phyloP scores from a whole-genome alignment of 2,888 invertebrate species.

The Fragum sueziense region DNA sequence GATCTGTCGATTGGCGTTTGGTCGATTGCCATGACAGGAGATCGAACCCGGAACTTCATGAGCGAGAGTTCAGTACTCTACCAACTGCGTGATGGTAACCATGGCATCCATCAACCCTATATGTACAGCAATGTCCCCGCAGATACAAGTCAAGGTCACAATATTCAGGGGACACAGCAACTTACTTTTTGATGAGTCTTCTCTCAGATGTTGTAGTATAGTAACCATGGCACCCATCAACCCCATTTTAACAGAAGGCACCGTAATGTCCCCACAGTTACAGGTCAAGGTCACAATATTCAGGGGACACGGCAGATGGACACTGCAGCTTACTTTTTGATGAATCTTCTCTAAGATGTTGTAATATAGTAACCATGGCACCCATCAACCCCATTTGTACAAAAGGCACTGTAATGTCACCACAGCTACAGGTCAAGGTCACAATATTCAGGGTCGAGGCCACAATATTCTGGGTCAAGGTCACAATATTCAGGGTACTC shows the following conservation, averaged over 20 bases:
- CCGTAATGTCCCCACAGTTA: slow-evolving; percentile 69
- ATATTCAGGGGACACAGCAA: slow-evolving; percentile 67
- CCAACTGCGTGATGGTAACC: too few species aligned
- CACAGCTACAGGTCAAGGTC: slow-evolving; percentile 67
- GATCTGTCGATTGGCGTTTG: too few species aligned
- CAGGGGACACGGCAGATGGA: too few species aligned
- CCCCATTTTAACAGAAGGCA: slow-evolving; percentile 79
- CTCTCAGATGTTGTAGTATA: slow-evolving; percentile 68
- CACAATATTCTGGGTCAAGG: slow-evolving; percentile 57
- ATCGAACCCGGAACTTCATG: too few species aligned
- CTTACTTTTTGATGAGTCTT: slow-evolving; percentile 55
- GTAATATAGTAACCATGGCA: slow-evolving; percentile 71
- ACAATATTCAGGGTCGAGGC: slow-evolving; percentile 66
- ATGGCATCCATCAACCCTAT: slow-evolving; percentile 76
- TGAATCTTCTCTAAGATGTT: slow-evolving; percentile 60
- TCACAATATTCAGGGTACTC: too few species aligned
- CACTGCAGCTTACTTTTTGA: slow-evolving; percentile 60
- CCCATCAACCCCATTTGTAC: slow-evolving; percentile 79
- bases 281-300: slow-evolving; percentile 67
- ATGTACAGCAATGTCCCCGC: slow-evolving; percentile 74
- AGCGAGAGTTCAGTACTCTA: too few species aligned
- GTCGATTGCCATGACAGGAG: too few species aligned
- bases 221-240: slow-evolving; percentile 73
- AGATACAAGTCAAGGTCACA: slow-evolving; percentile 67
- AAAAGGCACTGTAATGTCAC: slow-evolving; percentile 74